Conservation (phyloP, 2,113 vertebrate species). For the Neogale vison region DNA sequence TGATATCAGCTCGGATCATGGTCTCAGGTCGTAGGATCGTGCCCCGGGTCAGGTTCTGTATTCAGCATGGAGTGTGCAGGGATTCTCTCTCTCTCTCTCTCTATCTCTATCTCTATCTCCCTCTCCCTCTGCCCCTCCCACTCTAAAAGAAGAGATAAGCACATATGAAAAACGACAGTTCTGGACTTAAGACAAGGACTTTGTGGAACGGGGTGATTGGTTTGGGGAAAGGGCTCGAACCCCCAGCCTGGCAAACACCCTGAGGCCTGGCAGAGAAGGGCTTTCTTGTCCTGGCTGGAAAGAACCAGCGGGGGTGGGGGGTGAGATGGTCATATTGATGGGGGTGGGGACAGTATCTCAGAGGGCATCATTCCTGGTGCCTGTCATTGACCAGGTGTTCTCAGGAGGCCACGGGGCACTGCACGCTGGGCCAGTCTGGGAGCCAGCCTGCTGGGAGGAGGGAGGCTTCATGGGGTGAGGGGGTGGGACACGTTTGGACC, state of each 20-base stretch:
- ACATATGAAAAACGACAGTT: not conserved
- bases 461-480: not conserved
- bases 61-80: not conserved
- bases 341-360: not conserved
- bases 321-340: not conserved
- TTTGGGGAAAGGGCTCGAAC: not conserved
- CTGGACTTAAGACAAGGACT: not conserved
- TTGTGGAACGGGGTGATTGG: not conserved
- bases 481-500: not conserved
- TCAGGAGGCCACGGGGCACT: not conserved
- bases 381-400: not conserved
- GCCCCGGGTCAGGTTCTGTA: not conserved
- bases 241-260: not conserved
- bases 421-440: not conserved
- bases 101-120: too few relatives aligned
- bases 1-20: not conserved
- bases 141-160: not conserved
- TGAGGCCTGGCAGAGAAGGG: too few relatives aligned
- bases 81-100: not conserved
- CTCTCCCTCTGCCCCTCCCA: not conserved
- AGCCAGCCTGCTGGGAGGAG: not conserved
- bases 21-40: not conserved
- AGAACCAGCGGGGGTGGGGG: not conserved
- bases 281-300: not conserved
- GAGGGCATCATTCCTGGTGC: not conserved